A percentile compares a stretch with the other conserved stretches of the same genome.
Conservation (phyloP, 2,113 vertebrate species). For the Oplegnathus fasciatus region DNA sequence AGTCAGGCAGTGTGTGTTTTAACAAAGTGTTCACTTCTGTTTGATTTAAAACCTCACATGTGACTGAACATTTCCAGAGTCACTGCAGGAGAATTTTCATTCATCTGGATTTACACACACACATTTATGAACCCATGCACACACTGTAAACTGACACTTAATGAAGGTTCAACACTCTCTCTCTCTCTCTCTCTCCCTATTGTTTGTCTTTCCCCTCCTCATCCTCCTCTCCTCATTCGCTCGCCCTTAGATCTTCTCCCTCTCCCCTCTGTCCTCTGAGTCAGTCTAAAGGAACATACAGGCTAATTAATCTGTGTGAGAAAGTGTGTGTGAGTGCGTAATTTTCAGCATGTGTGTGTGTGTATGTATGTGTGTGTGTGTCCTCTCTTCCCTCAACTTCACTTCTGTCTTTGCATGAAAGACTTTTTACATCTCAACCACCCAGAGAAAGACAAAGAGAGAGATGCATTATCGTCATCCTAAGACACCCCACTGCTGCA, state of each 20-base stretch:
- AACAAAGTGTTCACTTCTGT: background rate
- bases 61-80: background rate
- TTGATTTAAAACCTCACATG: background rate
- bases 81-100: background rate
- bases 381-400: background rate
- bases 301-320: constrained; percentile 51
- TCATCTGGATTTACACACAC: background rate
- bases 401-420: background rate
- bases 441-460: background rate
- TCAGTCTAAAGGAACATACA: constrained; percentile 21
- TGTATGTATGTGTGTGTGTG: background rate
- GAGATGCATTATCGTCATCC: background rate
- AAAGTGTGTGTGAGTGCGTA: background rate
- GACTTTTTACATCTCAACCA: background rate
- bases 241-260: constrained; percentile 7
- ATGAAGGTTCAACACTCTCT: background rate
- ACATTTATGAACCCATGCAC: background rate
- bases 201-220: background rate
- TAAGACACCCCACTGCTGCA: background rate
- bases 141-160: background rate
- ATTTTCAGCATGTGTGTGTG: background rate
- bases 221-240: background rate
- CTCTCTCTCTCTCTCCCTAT: background rate
- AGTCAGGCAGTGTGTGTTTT: background rate
- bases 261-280: constrained; percentile 30